phyloP scores from a whole-genome alignment of 1,140 invertebrate species.

The Zaprionus kolodkinae region DNA sequence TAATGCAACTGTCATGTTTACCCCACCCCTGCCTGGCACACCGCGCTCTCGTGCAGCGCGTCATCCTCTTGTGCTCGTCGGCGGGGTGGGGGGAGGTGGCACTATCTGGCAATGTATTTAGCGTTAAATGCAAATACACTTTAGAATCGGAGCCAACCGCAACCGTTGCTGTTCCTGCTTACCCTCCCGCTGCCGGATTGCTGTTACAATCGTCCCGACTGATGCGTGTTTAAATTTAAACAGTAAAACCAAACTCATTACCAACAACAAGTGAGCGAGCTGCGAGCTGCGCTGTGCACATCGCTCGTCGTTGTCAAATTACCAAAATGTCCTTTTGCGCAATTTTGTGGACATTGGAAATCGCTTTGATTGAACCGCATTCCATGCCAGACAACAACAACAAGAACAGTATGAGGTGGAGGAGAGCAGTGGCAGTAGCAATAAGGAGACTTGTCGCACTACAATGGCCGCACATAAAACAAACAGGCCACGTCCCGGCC shows the following conservation, averaged over 20 bases:
- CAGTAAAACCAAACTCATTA: conserved; percentile 82
- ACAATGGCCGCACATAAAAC: conserved; percentile 79
- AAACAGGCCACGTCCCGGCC: conserved; percentile 58
- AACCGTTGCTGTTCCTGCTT: conserved; percentile 11
- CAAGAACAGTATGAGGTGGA: conserved; percentile 23
- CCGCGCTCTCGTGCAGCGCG: background rate
- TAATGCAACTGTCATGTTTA: conserved; percentile 82
- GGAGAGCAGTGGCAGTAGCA: conserved; percentile 13
- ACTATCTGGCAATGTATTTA: conserved; percentile 56
- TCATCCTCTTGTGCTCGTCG: background rate
- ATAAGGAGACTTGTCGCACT: conserved; percentile 37
- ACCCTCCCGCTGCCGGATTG: background rate
- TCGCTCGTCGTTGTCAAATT: conserved; percentile 75
- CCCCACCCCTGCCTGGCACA: background rate
- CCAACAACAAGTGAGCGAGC: conserved; percentile 68
- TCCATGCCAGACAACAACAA: conserved; percentile 52
- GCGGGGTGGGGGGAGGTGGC: background rate
- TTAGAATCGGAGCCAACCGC: conserved; percentile 72
- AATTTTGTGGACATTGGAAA: conserved; percentile 83
- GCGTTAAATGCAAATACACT: conserved; percentile 82
- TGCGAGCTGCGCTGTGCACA: conserved; percentile 9
- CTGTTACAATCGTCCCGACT: conserved; percentile 18
- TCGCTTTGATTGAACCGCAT: conserved; percentile 83
- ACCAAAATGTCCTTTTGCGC: conserved; percentile 82
- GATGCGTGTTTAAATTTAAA: conserved; percentile 77